Base-by-base conservation (phyloP, 2,113 vertebrate genomes). In the Perca schrenkii region DNA sequence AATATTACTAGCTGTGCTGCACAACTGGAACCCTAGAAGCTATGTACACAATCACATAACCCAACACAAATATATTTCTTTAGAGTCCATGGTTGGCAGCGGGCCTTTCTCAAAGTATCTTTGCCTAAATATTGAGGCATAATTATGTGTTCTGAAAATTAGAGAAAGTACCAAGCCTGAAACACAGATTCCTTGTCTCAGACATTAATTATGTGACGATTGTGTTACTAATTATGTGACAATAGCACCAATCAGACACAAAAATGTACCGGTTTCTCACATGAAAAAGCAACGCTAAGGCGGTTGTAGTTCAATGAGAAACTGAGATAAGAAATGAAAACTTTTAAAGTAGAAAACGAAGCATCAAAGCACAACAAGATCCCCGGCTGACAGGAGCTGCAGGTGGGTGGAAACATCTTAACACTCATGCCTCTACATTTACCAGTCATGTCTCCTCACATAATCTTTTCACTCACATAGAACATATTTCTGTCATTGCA, bases 391-490 rank as follows among this genome's bases (percentile, higher is more conserved):
- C 70, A 12, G 61, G 57, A 74, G 72, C 71, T 40, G 75, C 67
- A 77, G 40, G 43, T 87, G 75, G 80, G 66, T 78, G 66, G 64
- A 88, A 65, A 56, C n/a, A n/a, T 84, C 36, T 52, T 54, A 62
- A 12, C 52, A n/a, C 34, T 36, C 7, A 12, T 66, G 52, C 63
- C 52, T 81, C 8, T 62, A 36, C 22, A 14, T 49, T 47, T 22
- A 66, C 21, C 1, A 0, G 31, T 70, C 56, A 66, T 75, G 62
- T 53, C 22, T 56, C 40, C 58, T 79, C 28, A 0, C 47, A 63
- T 53, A 68, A 69, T 74, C 47, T 28, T 62, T 58, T 70, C 49
- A 62, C 56, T 60, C 13, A 28, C 28, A 28, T 28, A 28, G 28
- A 28, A 21, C 50, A 11, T 28, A 46, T 21, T 17, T 67, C 52